Evolutionary conservation across 1,140 invertebrate genomes (phyloP).

Genomic region (honey bee (Apis mellifera)): Amel_HAv3.1 CM009936.2:14893001-14893500

Average conservation of each 20-base stretch:
- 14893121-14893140: not conserved
- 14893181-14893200: no score
- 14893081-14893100: not conserved
- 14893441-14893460: no score
- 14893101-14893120: constrained; percentile 9
- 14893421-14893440: no score
- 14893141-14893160: constrained; percentile 16
- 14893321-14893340: no score
- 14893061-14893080: not conserved
- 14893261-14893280: not conserved
- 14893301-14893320: no score
- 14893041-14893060: not conserved
- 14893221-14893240: not conserved
- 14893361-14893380: no score
- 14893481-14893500: no score
- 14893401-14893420: no score
- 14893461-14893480: no score
- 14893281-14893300: no score
- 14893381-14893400: no score
- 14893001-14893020: constrained; percentile 7
- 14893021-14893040: not conserved
- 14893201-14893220: not conserved
- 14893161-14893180: not conserved
- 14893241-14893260: not conserved
- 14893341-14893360: no score